Evolutionary conservation across 2,797 vertebrate genomes (phyloP), one percentile per base, ranked within the genome.

Genomic region (Aselliscus stoliczkanus): DNA sequence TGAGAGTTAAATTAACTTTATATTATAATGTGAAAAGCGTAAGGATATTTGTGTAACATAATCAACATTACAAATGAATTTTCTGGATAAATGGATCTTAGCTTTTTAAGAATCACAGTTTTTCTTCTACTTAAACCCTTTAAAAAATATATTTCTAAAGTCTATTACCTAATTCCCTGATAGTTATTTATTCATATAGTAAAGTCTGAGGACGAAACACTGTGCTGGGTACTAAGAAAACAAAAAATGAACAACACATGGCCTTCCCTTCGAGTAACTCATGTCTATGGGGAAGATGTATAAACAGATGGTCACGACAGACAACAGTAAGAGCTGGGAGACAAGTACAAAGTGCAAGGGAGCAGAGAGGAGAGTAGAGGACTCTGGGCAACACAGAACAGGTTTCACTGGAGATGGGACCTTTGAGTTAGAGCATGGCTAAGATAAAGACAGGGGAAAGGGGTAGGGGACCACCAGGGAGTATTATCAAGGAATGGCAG

Each of bases 21-120:
- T 90, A 97, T 58, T 94, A 70, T 47, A 89, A 50, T 96, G 34
- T 97, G 96, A 97, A 97, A 97, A 97, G 85, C 88, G 97, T 62
- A 98, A 90, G 44, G 9, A 75, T 4, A 84, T 83, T 98, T 97
- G 93, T 82, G 94, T 76, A 97, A 97, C 34, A 67, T 69, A 85
- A 97, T 95, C 86, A 97, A 97, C 94, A 94, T 5, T 90, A 54
- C n/a, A 58, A 83, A 56, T 4, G 15, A 76, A 70, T 58, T 92
- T 92, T 75, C 50, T 80, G 44, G 23, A 89, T 56, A 83, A 90
- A 70, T 34, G 12, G 25, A 94, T 15, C 23, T 86, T 29, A 67
- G 17, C 42, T 84, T 94, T 67, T 86, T 67, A 86, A 72, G 50
- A 86, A 72, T 60, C 39, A 29, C 8, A 83, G 64, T 15, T 82